A percentile compares a stretch with the other conserved stretches of the same genome.
phyloP scores from a whole-genome alignment of 2,888 invertebrate genomes.

The Tiliacea aurago region DNA sequence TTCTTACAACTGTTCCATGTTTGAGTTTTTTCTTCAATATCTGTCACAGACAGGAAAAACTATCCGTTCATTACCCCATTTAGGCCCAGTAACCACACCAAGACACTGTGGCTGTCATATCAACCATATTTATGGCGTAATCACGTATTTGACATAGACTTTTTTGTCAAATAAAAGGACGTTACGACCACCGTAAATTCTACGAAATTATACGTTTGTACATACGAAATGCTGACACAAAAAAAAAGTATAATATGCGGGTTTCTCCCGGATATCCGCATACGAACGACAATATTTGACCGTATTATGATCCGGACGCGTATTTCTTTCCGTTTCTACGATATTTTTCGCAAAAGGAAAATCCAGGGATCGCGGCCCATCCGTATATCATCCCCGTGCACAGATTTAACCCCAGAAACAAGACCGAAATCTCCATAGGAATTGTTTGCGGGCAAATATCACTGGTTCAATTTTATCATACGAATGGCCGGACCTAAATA shows the following conservation, averaged over 20 bases:
- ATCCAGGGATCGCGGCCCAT: constrained; percentile 70
- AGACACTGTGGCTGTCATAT: constrained; percentile 33
- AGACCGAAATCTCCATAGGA: constrained; percentile 89
- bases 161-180: constrained; percentile 57
- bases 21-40: constrained; percentile 37
- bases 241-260: constrained; percentile 61
- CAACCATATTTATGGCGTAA: constrained; percentile 45
- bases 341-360: constrained; percentile 81
- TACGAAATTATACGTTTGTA: constrained; percentile 50
- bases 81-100: constrained; percentile 39
- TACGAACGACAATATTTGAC: constrained; percentile 73
- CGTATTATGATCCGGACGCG: constrained; percentile 67
- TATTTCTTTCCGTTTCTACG: constrained; percentile 71
- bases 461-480: constrained; percentile 88
- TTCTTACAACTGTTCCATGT: constrained; percentile 1
- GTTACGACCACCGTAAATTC: constrained; percentile 55
- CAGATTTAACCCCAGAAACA: constrained; percentile 88
- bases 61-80: constrained; percentile 45
- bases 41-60: constrained; percentile 32
- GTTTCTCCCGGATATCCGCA: constrained; percentile 67
- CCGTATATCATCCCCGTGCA: constrained; percentile 85
- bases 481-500: constrained; percentile 89
- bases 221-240: constrained; percentile 66
- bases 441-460: constrained; percentile 88
- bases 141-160: constrained; percentile 37